A percentile compares a stretch with the other conserved stretches of the same genome.
Evolutionary conservation across 2,113 vertebrate species (phyloP).

Genomic region (Sinocyclocheilus anshuiensis): DNA sequence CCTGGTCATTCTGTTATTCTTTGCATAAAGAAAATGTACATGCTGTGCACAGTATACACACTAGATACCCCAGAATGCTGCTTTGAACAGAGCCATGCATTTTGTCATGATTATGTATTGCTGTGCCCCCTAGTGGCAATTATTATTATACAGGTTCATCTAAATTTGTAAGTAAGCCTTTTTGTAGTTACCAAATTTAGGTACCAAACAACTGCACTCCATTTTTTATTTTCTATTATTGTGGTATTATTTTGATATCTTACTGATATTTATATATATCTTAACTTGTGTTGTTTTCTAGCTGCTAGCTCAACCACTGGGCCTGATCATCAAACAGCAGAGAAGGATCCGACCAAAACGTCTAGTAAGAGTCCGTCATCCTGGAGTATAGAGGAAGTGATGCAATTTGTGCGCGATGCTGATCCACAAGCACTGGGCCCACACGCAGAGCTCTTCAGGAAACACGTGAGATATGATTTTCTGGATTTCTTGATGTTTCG

Average conservation of each 20-base stretch:
- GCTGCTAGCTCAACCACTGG: constrained; percentile 89
- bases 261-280: background rate
- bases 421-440: constrained; percentile 89
- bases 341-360: constrained; percentile 77
- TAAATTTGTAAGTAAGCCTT: too few relatives aligned
- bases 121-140: background rate
- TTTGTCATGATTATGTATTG: background rate
- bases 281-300: constrained; percentile 59
- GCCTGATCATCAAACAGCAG: constrained; percentile 81
- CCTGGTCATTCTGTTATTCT: too few relatives aligned
- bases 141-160: too few relatives aligned
- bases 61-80: background rate
- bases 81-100: too few relatives aligned
- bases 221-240: background rate
- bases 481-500: too few relatives aligned
- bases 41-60: background rate
- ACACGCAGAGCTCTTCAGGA: constrained; percentile 90
- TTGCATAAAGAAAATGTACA: too few relatives aligned
- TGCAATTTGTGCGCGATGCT: constrained; percentile 88
- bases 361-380: constrained; percentile 79
- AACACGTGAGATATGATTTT: constrained; percentile 79
- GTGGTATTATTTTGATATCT: background rate
- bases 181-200: too few relatives aligned
- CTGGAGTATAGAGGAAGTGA: constrained; percentile 95
- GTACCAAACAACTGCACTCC: too few relatives aligned